These are phyloP conservation scores for Danaus melanippus DNA, from an alignment of 1,140 invertebrate species.

Conservation along the genomic window DNA sequence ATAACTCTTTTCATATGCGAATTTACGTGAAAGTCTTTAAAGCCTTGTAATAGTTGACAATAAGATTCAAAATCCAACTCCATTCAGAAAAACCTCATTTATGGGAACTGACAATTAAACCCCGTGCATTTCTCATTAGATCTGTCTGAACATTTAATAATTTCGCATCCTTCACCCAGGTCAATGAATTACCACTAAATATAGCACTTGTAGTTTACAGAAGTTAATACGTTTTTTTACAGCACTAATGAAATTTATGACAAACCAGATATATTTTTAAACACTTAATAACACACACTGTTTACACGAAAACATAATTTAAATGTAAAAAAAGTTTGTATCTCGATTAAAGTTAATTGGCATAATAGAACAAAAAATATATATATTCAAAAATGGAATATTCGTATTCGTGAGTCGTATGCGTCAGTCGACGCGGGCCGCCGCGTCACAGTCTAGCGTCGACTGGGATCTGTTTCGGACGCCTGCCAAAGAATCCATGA, in stretches of 20 bases:
- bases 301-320: conserved; percentile 20
- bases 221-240: conserved; percentile 14
- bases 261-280: conserved; percentile 7
- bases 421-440: conserved; percentile 46
- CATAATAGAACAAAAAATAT: neutral
- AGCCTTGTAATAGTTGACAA: conserved; percentile 1
- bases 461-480: conserved; percentile 60
- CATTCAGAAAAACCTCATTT: conserved; percentile 5
- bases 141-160: conserved; percentile 44
- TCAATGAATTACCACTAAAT: conserved; percentile 45
- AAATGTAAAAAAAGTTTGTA: conserved; percentile 4
- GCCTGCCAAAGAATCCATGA: conserved; percentile 61
- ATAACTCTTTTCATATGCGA: too few relatives aligned
- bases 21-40: too few relatives aligned
- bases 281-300: conserved; percentile 20
- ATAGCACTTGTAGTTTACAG: conserved; percentile 12
- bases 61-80: conserved; percentile 11
- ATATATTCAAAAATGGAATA: conserved; percentile 17
- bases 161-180: conserved; percentile 39
- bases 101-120: conserved; percentile 29
- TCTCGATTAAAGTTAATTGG: neutral
- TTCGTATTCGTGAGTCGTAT: conserved; percentile 31
- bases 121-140: conserved; percentile 36
- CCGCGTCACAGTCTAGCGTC: conserved; percentile 53
- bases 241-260: conserved; percentile 1